Conservation (phyloP, 2,888 invertebrate genomes). For the Cantharis rustica region DNA sequence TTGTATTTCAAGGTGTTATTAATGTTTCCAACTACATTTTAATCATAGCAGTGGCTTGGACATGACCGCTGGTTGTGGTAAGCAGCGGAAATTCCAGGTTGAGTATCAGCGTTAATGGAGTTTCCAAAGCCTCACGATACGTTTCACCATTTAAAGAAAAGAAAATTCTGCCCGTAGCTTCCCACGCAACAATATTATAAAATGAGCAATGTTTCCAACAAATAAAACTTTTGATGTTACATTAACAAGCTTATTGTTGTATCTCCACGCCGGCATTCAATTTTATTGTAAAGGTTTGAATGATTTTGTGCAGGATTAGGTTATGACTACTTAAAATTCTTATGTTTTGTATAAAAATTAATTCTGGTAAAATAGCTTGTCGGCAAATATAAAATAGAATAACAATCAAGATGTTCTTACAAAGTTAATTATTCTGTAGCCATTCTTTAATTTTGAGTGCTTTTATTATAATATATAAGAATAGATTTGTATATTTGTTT, state of each 20-base stretch:
- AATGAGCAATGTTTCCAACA: not conserved
- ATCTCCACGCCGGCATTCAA: not conserved
- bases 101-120: not conserved
- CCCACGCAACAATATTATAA: not conserved
- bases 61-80: not conserved
- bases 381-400: not conserved
- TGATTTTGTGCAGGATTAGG: not conserved
- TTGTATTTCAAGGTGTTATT: no score
- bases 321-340: not conserved
- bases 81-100: not conserved
- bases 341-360: not conserved
- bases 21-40: not conserved
- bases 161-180: not conserved
- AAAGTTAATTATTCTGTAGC: not conserved
- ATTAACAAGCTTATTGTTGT: not conserved
- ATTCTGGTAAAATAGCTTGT: not conserved
- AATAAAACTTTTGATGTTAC: not conserved
- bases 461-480: not conserved
- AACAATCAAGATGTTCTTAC: not conserved
- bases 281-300: not conserved
- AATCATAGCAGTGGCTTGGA: not conserved
- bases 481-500: no score
- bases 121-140: not conserved
- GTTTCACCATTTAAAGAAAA: not conserved
- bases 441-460: not conserved